phyloP scores from a whole-genome alignment of 2,113 vertebrate genomes.

The Xenopus tropicalis region DNA sequence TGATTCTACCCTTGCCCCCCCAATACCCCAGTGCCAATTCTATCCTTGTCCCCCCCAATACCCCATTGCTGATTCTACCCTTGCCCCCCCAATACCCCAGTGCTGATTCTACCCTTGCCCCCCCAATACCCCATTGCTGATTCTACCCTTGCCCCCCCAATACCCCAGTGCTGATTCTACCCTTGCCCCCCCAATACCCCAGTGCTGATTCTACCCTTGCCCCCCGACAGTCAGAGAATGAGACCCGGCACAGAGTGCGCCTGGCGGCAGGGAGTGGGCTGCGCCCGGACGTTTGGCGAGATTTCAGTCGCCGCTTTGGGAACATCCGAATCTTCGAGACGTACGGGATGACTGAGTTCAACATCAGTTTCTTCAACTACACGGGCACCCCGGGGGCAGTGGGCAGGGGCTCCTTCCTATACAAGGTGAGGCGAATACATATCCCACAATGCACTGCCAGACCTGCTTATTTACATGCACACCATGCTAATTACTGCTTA shows the following conservation, averaged over 20 bases:
- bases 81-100: background rate
- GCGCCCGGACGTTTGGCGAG: conserved; percentile 75
- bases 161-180: background rate
- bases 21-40: too few relatives aligned
- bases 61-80: too few relatives aligned
- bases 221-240: background rate
- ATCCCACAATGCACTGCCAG: background rate
- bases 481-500: background rate
- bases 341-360: conserved; percentile 81
- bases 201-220: too few relatives aligned
- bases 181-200: too few relatives aligned
- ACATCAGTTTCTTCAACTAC: conserved; percentile 84
- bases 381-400: conserved; percentile 69
- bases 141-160: too few relatives aligned
- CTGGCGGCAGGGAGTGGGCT: conserved; percentile 76
- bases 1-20: too few relatives aligned
- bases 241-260: conserved; percentile 51
- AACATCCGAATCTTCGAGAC: conserved; percentile 73
- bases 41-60: background rate
- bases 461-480: too few relatives aligned
- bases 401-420: conserved; percentile 79
- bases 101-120: background rate
- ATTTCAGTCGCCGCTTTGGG: conserved; percentile 72
- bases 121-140: too few relatives aligned
- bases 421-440: conserved; percentile 56